Evolutionary conservation across 2,797 vertebrate genomes (phyloP).

Genomic region (Poeciliopsis presidionis): DNA sequence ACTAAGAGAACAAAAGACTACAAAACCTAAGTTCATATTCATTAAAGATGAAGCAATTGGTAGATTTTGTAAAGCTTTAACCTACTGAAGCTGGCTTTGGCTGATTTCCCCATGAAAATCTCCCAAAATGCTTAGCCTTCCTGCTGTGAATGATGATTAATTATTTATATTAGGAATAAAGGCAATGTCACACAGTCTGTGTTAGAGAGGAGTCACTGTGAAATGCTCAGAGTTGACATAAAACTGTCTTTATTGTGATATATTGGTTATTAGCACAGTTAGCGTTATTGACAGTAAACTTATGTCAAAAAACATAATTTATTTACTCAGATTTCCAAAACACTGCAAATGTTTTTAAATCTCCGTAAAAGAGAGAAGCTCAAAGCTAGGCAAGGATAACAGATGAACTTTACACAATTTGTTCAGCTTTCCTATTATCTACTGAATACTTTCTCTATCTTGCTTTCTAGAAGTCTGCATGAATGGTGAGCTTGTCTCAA

Average conservation of each 20-base stretch:
- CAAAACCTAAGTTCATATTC: slow-evolving; percentile 1
- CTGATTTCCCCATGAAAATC: background rate
- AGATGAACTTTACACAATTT: background rate
- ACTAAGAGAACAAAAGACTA: slow-evolving; percentile 20
- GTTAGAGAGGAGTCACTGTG: background rate
- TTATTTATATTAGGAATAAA: background rate
- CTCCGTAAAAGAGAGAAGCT: background rate
- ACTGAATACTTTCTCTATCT: background rate
- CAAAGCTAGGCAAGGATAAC: background rate
- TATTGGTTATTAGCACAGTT: background rate
- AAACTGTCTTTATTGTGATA: background rate
- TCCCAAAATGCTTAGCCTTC: background rate
- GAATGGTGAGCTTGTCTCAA: background rate
- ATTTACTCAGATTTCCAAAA: background rate
- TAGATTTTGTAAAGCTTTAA: background rate
- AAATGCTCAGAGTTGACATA: background rate
- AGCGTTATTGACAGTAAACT: background rate
- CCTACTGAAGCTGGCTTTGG: background rate
- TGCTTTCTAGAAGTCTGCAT: background rate
- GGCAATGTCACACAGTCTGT: background rate
- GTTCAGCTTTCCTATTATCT: background rate
- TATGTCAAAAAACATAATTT: background rate
- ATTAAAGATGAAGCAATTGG: background rate
- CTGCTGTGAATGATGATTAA: background rate
- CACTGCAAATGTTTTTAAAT: background rate